Evolutionary conservation across 2,797 vertebrate genomes (phyloP).

Genomic region (Pangasius mekongensis): DNA sequence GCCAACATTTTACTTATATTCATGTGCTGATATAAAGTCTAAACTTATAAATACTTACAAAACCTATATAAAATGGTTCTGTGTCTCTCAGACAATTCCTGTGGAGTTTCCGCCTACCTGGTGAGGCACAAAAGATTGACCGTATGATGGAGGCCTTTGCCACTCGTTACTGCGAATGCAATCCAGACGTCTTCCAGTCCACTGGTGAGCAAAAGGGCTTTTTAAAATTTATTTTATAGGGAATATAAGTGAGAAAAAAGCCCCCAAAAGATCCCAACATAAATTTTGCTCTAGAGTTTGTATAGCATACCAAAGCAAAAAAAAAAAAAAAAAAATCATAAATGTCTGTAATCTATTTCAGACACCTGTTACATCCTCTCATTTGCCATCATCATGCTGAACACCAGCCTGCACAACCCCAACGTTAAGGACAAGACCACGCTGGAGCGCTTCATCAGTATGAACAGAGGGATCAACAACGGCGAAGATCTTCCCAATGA

Average conservation of each 20-base stretch:
- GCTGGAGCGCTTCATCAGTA: constrained; percentile 87
- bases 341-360: constrained; percentile 58
- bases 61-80: neutral
- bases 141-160: constrained; percentile 98
- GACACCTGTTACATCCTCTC: constrained; percentile 95
- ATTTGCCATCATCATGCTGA: constrained; percentile 95
- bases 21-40: neutral
- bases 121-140: constrained; percentile 95
- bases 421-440: constrained; percentile 90
- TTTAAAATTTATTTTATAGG: neutral
- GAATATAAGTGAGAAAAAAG: neutral
- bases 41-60: neutral
- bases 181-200: constrained; percentile 85
- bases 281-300: neutral
- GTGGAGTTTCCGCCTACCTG: constrained; percentile 93
- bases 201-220: constrained; percentile 74
- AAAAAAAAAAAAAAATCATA: no score
- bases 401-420: constrained; percentile 94
- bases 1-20: neutral
- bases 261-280: neutral
- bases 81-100: constrained; percentile 83
- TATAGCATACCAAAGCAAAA: neutral
- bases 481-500: constrained; percentile 82
- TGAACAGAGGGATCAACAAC: constrained; percentile 91
- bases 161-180: constrained; percentile 88